Percentiles rank a stretch among this genome's conserved stretches.
These are phyloP conservation scores for Pelosia muscerda DNA, from an alignment of 2,888 invertebrate species.

Conservation along the genomic window DNA sequence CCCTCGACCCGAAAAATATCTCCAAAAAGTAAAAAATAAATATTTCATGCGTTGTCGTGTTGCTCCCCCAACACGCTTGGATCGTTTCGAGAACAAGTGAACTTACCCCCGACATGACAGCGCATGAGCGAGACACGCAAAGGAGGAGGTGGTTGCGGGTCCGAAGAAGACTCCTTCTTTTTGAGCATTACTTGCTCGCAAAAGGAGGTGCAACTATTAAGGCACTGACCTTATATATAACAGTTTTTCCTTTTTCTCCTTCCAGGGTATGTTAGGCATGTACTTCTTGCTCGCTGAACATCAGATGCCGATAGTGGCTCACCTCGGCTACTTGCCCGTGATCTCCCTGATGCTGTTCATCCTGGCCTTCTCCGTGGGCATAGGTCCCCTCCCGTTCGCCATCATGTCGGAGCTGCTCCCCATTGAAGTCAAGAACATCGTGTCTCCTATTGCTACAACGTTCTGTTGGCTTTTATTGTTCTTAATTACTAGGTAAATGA, in stretches of 20 bases:
- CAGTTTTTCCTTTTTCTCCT: slow-evolving; percentile 14
- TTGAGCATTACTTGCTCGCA: too few species aligned
- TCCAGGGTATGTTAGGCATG: slow-evolving; percentile 86
- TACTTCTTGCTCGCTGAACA: slow-evolving; percentile 88
- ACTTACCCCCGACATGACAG: too few species aligned
- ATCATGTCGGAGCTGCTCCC: slow-evolving; percentile 94
- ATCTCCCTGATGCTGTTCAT: slow-evolving; percentile 91
- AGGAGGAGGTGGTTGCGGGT: too few species aligned
- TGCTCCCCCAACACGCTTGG: too few species aligned
- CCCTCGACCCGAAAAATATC: too few species aligned
- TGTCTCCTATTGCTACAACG: slow-evolving; percentile 91
- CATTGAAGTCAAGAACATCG: slow-evolving; percentile 91
- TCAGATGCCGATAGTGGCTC: slow-evolving; percentile 69
- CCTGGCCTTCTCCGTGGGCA: slow-evolving; percentile 91
- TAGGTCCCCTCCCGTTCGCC: slow-evolving; percentile 94
- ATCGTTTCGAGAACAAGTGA: too few species aligned
- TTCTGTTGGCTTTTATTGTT: slow-evolving; percentile 93
- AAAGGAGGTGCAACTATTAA: too few species aligned
- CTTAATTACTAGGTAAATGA: slow-evolving; percentile 89
- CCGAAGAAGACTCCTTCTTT: too few species aligned
- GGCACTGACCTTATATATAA: too few species aligned
- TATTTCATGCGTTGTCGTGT: too few species aligned
- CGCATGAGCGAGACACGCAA: too few species aligned
- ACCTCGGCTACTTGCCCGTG: slow-evolving; percentile 90
- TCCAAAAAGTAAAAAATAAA: too few species aligned